Base-by-base conservation (phyloP, 2,888 invertebrate species). In the Parthenolecanium corni region DNA sequence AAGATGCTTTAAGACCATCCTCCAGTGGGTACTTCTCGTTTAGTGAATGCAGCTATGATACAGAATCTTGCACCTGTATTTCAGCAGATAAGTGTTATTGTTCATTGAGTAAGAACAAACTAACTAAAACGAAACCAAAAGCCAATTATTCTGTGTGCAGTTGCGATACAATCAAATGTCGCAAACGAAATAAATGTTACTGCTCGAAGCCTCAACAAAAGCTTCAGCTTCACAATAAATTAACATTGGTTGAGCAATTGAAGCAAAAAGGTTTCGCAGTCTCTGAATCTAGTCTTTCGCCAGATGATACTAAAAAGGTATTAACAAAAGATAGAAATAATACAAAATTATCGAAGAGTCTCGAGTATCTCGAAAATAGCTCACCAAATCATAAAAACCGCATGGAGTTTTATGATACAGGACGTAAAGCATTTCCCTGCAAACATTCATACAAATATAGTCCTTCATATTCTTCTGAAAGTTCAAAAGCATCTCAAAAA, bases 161-260 rank as follows among this genome's bases (percentile, higher is more conserved):
- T 16, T 87, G 86, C 71, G 87, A 87, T 70, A 88, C 89, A 0
- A 90, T 91, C 72, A 89, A 88, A 70, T 92, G 91, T 71, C 81
- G 86, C 0, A 89, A 88, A 67, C 85, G 85, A 69, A 89, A 89
- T 72, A 90, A 90, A 73, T 91, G 91, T 71, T 91, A 91, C 71
- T 91, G 91, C 71, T 65, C 65, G 21, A 66, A 65, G 23, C 51
- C 69, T 71, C 9, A 6, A 9, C 31, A 6, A 9, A 31, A 31
- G 31, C 31, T 6, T 31, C 31, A 31, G 31, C 31, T 4, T 6
- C 31, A 31, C 6, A 67, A 68, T 54, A 71, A 69, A 52, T 66
- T 65, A 6, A 65, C 67, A 12, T 44, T 78, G 56, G 71, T 78
- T 64, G 78, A 78, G 65, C 78, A 79, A 67, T 70, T 79, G 12